Conservation (phyloP, 2,113 vertebrate species). For the Paralichthys olivaceus region DNA sequence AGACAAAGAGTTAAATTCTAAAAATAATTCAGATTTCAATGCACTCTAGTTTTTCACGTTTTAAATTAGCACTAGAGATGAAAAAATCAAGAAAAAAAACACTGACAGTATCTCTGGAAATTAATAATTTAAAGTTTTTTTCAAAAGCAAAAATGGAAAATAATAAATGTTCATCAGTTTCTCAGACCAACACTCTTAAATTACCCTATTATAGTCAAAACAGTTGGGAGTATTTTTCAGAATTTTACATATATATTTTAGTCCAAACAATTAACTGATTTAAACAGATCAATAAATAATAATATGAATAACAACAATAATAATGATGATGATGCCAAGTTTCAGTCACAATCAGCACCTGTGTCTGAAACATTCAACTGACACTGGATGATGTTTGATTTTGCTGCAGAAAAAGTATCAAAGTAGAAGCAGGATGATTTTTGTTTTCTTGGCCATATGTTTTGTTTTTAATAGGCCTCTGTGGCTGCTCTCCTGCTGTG, state of each 20-base stretch:
- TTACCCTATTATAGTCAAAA: no score
- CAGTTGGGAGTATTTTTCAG: no score
- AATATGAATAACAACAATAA: neutral
- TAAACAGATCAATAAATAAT: neutral
- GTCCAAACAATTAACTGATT: neutral
- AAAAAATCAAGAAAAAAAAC: neutral
- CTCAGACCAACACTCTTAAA: no score
- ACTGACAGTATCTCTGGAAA: neutral
- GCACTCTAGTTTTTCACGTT: no score
- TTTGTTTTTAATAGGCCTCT: constrained; percentile 11
- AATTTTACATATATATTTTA: no score
- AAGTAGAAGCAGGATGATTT: neutral
- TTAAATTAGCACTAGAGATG: neutral
- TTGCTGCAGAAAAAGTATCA: neutral
- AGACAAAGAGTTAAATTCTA: no score
- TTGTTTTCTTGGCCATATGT: neutral
- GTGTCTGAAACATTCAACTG: no score
- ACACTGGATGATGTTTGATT: no score
- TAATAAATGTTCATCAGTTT: no score
- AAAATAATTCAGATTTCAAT: no score
- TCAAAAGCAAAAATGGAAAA: neutral
- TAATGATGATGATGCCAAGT: neutral
- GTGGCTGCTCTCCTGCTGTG: constrained; percentile 19
- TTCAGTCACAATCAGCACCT: no score
- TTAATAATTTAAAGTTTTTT: neutral